Percentiles rank a stretch among this genome's conserved stretches.
These are phyloP conservation scores for Tachysurus fulvidraco DNA, from an alignment of 2,113 vertebrate species.

Conservation along the genomic window DNA sequence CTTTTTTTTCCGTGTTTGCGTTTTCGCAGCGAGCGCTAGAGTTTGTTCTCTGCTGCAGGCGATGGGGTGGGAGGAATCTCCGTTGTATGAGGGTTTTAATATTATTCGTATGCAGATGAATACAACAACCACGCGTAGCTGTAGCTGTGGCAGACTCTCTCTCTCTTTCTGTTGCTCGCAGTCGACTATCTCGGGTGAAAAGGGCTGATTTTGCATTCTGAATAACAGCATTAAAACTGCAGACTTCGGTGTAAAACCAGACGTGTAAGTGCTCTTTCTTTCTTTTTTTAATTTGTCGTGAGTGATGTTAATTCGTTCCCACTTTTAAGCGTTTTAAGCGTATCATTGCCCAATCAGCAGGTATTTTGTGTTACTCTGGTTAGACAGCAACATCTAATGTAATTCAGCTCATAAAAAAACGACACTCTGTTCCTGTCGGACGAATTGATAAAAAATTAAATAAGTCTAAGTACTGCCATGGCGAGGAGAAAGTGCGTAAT, in stretches of 20 bases:
- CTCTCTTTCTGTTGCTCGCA: background rate
- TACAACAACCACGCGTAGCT: background rate
- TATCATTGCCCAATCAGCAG: background rate
- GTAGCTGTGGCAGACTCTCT: background rate
- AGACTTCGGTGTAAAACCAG: background rate
- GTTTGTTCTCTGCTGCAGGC: conserved; percentile 22
- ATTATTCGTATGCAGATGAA: background rate
- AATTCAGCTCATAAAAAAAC: conserved; percentile 12
- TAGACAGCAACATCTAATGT: background rate
- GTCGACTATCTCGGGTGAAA: background rate
- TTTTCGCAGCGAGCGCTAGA: conserved; percentile 12
- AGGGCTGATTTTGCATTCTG: conserved; percentile 11
- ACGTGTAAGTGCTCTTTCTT: background rate
- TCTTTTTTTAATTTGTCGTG: no score
- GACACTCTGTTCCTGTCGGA: background rate
- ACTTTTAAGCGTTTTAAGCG: background rate
- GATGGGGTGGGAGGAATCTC: conserved; percentile 8
- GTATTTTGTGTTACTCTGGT: background rate
- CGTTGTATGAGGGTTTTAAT: conserved; percentile 22
- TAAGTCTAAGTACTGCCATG: background rate
- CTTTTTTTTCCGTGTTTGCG: conserved; percentile 20
- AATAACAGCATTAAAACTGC: background rate
- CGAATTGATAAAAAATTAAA: background rate
- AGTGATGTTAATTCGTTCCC: background rate
- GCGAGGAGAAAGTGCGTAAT: background rate